phyloP scores from a whole-genome alignment of 2,797 vertebrate genomes.

The Sebastes kiyomatsui region DNA sequence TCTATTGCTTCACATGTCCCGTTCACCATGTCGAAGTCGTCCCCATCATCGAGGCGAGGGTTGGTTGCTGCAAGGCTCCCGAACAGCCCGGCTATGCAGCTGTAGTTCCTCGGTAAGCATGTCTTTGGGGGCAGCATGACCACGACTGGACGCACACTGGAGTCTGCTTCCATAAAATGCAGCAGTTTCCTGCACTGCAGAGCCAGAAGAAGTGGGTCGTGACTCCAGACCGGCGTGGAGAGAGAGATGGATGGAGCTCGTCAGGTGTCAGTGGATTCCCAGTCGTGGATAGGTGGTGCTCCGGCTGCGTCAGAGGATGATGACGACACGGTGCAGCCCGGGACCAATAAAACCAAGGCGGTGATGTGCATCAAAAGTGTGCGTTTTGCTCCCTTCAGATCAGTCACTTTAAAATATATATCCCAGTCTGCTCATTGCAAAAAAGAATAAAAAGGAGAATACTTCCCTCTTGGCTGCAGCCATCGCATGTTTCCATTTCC shows the following conservation, averaged over 20 bases:
- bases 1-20: constrained; percentile 73
- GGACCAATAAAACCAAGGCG: constrained; percentile 63
- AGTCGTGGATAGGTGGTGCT: constrained; percentile 59
- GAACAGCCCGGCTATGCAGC: constrained; percentile 91
- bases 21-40: constrained; percentile 72
- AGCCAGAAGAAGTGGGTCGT: constrained; percentile 42
- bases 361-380: constrained; percentile 2
- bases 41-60: constrained; percentile 82
- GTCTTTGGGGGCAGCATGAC: constrained; percentile 88
- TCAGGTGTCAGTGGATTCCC: constrained; percentile 65
- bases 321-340: constrained; percentile 48
- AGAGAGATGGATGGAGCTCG: constrained; percentile 19
- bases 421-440: background rate
- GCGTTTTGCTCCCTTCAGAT: background rate
- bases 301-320: constrained; percentile 60
- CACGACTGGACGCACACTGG: constrained; percentile 60
- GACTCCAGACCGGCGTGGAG: constrained; percentile 57
- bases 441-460: accelerated
- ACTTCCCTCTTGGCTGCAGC: background rate
- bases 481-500: background rate
- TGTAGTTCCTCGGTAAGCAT: constrained; percentile 93
- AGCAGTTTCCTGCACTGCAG: constrained; percentile 62
- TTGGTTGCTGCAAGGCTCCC: constrained; percentile 84
- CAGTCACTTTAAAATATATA: background rate
- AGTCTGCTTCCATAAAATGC: constrained; percentile 81